Conservation (phyloP, 2,113 vertebrate species). For the Pterophyllum scalare region DNA sequence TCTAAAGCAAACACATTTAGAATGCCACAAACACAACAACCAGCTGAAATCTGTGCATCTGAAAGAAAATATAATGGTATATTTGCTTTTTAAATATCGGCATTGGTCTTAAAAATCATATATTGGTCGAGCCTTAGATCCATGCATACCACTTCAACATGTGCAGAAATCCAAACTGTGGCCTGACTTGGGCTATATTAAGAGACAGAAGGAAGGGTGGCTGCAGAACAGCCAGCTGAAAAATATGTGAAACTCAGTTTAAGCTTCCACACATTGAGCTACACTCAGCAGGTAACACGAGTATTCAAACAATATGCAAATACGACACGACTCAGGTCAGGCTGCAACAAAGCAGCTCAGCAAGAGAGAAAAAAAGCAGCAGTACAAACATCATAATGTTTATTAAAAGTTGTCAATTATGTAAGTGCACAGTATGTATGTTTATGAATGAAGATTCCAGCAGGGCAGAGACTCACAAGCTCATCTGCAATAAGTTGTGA, state of each 20-base stretch:
- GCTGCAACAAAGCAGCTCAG: constrained; percentile 7
- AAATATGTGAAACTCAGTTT: background rate
- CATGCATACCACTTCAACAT: background rate
- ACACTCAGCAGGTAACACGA: background rate
- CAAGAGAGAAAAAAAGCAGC: background rate
- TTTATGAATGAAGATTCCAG: constrained; percentile 7
- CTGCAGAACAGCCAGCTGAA: background rate
- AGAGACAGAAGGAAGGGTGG: background rate
- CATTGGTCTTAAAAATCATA: background rate
- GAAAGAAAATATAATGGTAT: background rate
- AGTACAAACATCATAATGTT: background rate
- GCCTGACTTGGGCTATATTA: background rate
- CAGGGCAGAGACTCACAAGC: background rate
- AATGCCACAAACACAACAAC: background rate
- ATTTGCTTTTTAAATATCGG: background rate
- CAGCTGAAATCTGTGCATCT: background rate
- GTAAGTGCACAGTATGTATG: constrained; percentile 17
- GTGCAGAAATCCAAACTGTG: background rate
- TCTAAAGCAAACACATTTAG: no score
- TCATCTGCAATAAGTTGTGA: constrained; percentile 22
- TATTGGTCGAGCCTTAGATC: background rate
- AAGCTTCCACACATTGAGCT: background rate
- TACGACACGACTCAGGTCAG: background rate
- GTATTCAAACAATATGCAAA: constrained; percentile 10
- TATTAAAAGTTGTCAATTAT: constrained; percentile 4